Conservation (phyloP, 1,140 invertebrate species). For the Sycophaga agraensis region DNA sequence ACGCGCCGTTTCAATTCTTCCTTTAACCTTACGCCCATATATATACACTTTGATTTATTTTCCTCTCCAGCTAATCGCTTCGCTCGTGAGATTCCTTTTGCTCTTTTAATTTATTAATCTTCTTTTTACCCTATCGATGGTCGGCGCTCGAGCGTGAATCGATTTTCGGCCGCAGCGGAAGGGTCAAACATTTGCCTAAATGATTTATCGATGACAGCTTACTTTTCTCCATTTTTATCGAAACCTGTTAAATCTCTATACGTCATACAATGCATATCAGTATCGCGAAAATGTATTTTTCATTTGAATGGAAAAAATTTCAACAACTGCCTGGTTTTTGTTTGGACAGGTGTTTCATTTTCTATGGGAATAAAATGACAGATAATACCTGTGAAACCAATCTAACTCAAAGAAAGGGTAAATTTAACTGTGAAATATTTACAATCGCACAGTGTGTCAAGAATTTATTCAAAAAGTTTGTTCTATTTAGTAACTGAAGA, state of each 20-base stretch:
- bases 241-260: constrained; percentile 3
- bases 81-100: no score
- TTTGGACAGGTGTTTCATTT: constrained; percentile 19
- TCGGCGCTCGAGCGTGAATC: background rate
- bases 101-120: no score
- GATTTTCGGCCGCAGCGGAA: background rate
- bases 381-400: background rate
- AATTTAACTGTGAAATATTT: no score
- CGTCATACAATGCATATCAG: background rate
- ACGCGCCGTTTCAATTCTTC: no score
- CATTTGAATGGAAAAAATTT: background rate
- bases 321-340: background rate
- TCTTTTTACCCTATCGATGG: no score
- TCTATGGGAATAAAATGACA: constrained; percentile 11
- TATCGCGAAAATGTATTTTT: background rate
- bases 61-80: no score
- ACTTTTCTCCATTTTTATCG: constrained; percentile 9
- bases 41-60: no score
- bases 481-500: no score
- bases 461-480: no score
- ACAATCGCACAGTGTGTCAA: no score
- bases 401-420: constrained; percentile 22
- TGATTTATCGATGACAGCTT: constrained; percentile 16
- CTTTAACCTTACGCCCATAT: no score
- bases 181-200: constrained; percentile 1